Base-by-base conservation (phyloP, 35 echinoderm and acorn worm species). In the Hemicentrotus pulcherrimus region DNA sequence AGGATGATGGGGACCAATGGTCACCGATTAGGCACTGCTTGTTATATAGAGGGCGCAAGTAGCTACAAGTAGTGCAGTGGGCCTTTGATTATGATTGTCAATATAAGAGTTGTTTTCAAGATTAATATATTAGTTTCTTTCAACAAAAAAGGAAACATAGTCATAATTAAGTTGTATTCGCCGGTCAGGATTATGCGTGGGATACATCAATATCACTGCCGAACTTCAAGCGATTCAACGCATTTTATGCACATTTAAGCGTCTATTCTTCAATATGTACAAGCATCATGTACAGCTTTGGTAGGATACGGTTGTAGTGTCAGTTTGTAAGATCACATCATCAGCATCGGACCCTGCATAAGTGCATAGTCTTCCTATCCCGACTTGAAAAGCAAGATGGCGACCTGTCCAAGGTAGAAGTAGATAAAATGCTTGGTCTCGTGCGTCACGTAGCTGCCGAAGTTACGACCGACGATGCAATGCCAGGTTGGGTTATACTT, bases 381-480 rank as follows among this genome's bases (percentile, higher is more conserved):
- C 85, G 98, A 99, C 94, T 99, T 99, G 96, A 99, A 99, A 16
- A 97, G 91, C 88, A 99, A 86, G 47, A 99, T 91, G 35, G 98
- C 98, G 47, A 97, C 96, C 58, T 99, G 98, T 19, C 98, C 98
- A 50, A 99, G 96, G 59, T 97, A 99, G 91, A 99, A 99, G 96
- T 99, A 99, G 91, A 99, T 99, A 89, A 99, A 99, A 92, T 99
- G 98, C 94, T 99, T 99, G 22, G 98, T 97, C 87, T 99, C 98
- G 96, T 99, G 98, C 19, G 98, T 99, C 31, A 99, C 98, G 61
- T 99, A 99, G 78, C 98, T 99, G 32, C 98, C 98, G 88, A 99
- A 99, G 90, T 99, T 96, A 24, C 96, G 94, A 28, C 98, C 98
- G 18, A 99, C 98, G 95, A 99, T 99, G 95, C 98, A 99, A 95